phyloP scores from a whole-genome alignment of 2,888 invertebrate species.

The Dorcus hopei region DNA sequence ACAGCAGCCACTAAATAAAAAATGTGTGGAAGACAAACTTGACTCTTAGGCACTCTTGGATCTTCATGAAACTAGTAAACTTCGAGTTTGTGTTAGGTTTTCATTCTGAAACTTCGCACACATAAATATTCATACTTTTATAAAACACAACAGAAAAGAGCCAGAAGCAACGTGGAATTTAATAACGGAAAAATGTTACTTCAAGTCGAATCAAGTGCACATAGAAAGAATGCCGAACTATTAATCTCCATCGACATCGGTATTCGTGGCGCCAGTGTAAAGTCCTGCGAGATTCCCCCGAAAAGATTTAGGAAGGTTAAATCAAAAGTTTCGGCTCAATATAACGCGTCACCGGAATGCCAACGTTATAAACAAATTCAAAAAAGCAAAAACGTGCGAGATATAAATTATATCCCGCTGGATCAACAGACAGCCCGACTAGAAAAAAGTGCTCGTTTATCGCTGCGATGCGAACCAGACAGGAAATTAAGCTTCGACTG shows the following conservation, averaged over 20 bases:
- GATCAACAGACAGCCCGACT: constrained; percentile 20
- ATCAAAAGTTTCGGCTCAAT: constrained; percentile 12
- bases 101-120: no score
- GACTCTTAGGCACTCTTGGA: no score
- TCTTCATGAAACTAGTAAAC: no score
- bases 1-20: no score
- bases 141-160: no score
- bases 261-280: constrained; percentile 15
- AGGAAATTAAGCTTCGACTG: constrained; percentile 34
- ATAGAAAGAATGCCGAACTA: constrained; percentile 13
- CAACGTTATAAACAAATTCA: not conserved
- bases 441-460: constrained; percentile 11
- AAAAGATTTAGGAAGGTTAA: constrained; percentile 9
- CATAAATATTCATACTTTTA: no score
- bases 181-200: constrained; percentile 17
- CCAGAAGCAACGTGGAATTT: constrained; percentile 2
- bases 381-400: constrained; percentile 3
- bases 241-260: constrained; percentile 19
- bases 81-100: no score
- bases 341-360: constrained; percentile 11
- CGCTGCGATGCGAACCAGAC: constrained; percentile 18
- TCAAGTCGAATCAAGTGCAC: constrained; percentile 5
- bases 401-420: constrained; percentile 23
- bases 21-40: no score
- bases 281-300: constrained; percentile 2